Percentiles rank a stretch among this genome's conserved stretches.
Evolutionary conservation across 2,113 vertebrate species (phyloP).

Genomic region (Rhynchomys soricoides): DNA sequence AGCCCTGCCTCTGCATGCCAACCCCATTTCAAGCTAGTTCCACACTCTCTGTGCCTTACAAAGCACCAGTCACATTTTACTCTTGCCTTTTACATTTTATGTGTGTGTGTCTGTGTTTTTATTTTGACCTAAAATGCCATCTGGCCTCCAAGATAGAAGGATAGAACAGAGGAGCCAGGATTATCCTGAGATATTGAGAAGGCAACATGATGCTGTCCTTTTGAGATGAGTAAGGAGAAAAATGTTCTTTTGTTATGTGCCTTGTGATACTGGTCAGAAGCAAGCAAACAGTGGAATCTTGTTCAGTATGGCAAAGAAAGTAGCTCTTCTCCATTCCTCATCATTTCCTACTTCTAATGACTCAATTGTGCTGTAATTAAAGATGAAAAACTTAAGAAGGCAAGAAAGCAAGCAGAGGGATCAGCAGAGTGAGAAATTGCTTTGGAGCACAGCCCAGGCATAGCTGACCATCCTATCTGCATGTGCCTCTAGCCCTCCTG

Average conservation of each 20-base stretch:
- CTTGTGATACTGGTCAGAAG: accelerated
- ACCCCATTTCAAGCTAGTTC: neutral
- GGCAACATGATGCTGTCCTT: conserved; percentile 26
- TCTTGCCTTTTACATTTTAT: accelerated
- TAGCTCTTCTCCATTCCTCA: neutral
- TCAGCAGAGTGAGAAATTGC: neutral
- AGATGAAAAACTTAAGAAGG: neutral
- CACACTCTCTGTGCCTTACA: neutral
- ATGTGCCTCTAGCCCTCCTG: accelerated
- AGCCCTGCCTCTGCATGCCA: neutral
- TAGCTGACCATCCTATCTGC: neutral
- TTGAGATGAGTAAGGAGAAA: conserved; percentile 62
- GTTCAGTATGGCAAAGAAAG: neutral
- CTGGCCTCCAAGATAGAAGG: conserved; percentile 51
- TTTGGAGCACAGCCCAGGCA: neutral
- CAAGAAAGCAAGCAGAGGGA: neutral
- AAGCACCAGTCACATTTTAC: neutral
- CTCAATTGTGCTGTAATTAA: neutral
- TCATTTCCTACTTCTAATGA: neutral
- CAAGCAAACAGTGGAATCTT: neutral
- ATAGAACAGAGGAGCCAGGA: neutral
- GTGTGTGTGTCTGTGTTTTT: neutral
- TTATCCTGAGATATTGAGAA: neutral
- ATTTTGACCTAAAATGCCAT: conserved; percentile 48
- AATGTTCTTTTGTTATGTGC: conserved; percentile 64